Evolutionary conservation across 1,140 invertebrate genomes (phyloP).

Genomic region (Ylistrum balloti): DNA sequence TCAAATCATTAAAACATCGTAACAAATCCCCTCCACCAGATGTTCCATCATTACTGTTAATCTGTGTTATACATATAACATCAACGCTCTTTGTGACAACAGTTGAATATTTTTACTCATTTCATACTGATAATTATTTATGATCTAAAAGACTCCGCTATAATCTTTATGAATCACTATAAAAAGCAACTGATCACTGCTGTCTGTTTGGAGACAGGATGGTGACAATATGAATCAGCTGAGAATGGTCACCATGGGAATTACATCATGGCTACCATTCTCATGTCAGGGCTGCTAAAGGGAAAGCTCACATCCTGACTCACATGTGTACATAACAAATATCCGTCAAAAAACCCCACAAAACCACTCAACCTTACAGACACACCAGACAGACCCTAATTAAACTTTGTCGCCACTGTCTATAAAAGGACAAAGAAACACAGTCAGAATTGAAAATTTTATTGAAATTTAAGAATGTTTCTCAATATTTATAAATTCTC

Average conservation of each 20-base stretch:
- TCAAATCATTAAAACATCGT: neutral
- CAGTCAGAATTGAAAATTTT: neutral
- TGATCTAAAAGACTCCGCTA: neutral
- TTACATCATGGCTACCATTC: slow-evolving; percentile 17
- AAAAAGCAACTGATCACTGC: neutral
- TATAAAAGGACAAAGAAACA: neutral
- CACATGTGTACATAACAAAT: slow-evolving; percentile 15
- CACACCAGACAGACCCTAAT: neutral
- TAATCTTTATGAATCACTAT: neutral
- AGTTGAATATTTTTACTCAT: neutral
- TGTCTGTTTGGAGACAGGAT: neutral
- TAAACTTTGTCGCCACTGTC: neutral
- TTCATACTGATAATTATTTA: neutral
- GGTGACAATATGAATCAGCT: neutral
- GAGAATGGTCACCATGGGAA: neutral
- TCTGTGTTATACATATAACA: neutral
- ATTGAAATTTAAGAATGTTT: neutral
- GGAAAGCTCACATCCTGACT: neutral
- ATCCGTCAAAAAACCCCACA: neutral
- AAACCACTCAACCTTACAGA: neutral
- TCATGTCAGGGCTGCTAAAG: neutral
- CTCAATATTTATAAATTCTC: no score
- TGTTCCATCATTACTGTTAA: neutral
- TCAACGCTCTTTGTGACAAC: neutral
- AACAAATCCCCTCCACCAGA: neutral